Percentiles rank a stretch among this genome's conserved stretches.
These are phyloP conservation scores for Serilophus lunatus DNA, from an alignment of 2,113 vertebrate genomes.

Conservation along the genomic window DNA sequence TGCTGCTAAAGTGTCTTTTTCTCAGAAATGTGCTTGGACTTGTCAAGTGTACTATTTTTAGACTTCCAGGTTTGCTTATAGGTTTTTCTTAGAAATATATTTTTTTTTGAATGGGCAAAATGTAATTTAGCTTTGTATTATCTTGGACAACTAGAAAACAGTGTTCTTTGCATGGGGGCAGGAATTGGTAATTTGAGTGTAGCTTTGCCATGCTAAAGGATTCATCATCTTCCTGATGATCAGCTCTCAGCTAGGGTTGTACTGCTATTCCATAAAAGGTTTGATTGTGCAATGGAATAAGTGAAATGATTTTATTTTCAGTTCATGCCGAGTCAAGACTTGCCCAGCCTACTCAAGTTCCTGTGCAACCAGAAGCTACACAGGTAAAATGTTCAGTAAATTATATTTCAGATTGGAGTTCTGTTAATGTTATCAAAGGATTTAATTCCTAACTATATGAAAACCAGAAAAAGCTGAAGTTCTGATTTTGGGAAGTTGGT, in stretches of 20 bases:
- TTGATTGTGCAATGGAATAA: not conserved
- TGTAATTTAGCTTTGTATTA: not conserved
- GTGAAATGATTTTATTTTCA: constrained; percentile 52
- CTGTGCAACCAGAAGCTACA: constrained; percentile 87
- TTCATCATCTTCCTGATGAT: not conserved
- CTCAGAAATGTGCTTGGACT: not conserved
- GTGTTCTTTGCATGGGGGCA: not conserved
- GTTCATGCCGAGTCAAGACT: constrained; percentile 89
- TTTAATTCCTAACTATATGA: not conserved
- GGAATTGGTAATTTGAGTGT: not conserved
- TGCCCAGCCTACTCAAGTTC: constrained; percentile 81
- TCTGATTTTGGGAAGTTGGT: accelerated
- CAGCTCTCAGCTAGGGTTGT: not conserved
- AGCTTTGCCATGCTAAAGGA: not conserved
- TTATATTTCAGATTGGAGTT: not conserved
- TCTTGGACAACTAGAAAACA: not conserved
- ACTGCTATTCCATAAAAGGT: not conserved
- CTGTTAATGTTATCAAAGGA: not conserved
- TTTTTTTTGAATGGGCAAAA: not conserved
- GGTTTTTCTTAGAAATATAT: not conserved
- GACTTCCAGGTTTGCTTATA: not conserved
- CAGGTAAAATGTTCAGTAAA: constrained; percentile 74
- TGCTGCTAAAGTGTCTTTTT: not conserved
- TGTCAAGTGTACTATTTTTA: not conserved
- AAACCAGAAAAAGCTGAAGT: not conserved